Base-by-base conservation (phyloP, 2,888 invertebrate genomes). In the Chaitophorus viminalis region DNA sequence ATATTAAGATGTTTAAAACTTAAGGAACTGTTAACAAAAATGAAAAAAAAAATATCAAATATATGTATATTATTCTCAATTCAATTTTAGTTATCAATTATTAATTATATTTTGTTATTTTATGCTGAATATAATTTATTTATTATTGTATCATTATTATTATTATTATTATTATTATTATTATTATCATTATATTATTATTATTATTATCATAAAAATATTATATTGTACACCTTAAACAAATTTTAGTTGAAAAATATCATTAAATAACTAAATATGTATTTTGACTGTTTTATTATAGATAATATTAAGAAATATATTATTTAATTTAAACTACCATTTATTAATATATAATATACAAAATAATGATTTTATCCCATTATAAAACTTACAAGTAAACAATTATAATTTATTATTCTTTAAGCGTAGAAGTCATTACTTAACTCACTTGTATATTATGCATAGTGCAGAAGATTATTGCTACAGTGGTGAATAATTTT, bases 71-170 rank as follows among this genome's bases (percentile, higher is more conserved):
- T 36, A 74, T 70, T 70, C 17, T 31, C 70, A 31, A 31, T 14
- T 17, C 60, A 78, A 33, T 33, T 60, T 36, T 36, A 36, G 78
- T 54, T 78, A 33, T n/a, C 25, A 54, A 14, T 33, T 78, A 60
- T 54, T 31, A 77, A 54, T 78, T 78, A 25, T n/a, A n/a, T 78
- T 78, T 33, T 78, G 78, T 78, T 60, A 60, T 36, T 78, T 78
- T 81, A 39, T 81, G 18, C 39, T 39, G 21, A 81, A 31, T 81
- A 46, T 46, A 25, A 68, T 68, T 79, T 81, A 68, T 54, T 18
- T 36, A 79, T 78, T 78, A 60, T 60, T 33, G 25, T 29, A 54
- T n/a, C 52, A 33, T 54, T 36, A 52, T 46, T 39, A 39, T 39
- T 39, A 39, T 9, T 39, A 39, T 39, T 39, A 39, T 8, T 39